These are phyloP conservation scores for Castor canadensis DNA, from an alignment of 2,113 vertebrate genomes.

Conservation along the genomic window DNA sequence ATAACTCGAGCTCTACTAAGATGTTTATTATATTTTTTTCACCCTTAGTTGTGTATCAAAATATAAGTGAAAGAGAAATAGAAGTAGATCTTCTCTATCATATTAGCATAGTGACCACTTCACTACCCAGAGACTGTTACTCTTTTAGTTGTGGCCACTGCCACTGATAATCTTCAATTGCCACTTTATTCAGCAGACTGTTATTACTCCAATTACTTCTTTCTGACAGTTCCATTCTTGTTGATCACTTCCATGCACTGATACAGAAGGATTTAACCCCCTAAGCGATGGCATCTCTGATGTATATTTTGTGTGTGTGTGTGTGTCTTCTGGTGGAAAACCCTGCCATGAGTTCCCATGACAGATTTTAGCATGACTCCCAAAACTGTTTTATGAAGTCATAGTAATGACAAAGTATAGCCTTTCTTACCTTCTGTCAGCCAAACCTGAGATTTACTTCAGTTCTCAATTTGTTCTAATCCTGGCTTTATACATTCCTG, in stretches of 20 bases:
- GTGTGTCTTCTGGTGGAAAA: background rate
- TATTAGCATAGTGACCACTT: background rate
- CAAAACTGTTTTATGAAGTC: background rate
- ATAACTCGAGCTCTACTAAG: background rate
- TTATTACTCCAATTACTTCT: background rate
- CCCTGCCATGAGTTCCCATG: fast-evolving
- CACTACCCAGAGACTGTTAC: background rate
- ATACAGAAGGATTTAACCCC: background rate
- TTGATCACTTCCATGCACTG: background rate
- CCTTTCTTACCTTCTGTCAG: background rate
- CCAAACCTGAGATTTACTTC: background rate
- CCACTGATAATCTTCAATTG: background rate
- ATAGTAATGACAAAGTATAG: background rate
- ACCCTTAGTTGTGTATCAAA: background rate
- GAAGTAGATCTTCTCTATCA: no score
- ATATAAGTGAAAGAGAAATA: background rate
- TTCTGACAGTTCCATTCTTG: background rate
- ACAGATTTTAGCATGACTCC: background rate
- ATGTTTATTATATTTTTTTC: background rate
- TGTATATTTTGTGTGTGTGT: background rate
- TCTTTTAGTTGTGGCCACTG: background rate
- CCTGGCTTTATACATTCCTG: background rate
- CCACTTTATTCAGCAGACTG: background rate
- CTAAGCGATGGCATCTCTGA: background rate
- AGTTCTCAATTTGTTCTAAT: background rate